Percentiles rank a stretch among this genome's conserved stretches.
phyloP scores from a whole-genome alignment of 1,140 invertebrate genomes.

The Leptinotarsa lineolata region DNA sequence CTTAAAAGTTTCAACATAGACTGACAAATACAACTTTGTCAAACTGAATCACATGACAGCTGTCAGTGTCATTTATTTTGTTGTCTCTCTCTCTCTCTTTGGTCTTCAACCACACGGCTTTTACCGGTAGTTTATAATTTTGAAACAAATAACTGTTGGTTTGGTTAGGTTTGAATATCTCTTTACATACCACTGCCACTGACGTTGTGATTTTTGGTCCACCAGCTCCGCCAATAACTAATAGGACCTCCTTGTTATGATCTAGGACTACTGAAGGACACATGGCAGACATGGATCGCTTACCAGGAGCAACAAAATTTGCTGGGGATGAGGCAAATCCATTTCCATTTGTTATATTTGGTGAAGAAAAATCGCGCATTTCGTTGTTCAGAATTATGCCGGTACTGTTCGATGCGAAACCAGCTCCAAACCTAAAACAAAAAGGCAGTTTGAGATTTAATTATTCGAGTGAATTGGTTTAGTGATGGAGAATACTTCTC shows the following conservation, averaged over 20 bases:
- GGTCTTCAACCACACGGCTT: too few relatives aligned
- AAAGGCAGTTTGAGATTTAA: not conserved
- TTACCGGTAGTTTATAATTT: too few relatives aligned
- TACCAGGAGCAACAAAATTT: conserved; percentile 80
- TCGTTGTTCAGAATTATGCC: conserved; percentile 94
- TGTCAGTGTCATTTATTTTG: too few relatives aligned
- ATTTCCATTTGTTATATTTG: conserved; percentile 76
- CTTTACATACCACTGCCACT: conserved; percentile 67
- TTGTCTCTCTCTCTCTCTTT: too few relatives aligned
- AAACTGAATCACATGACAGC: too few relatives aligned
- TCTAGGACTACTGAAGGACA: conserved; percentile 79
- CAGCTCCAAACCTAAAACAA: conserved; percentile 73
- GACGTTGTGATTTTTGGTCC: conserved; percentile 88
- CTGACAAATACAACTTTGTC: too few relatives aligned
- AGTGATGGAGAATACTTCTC: too few relatives aligned
- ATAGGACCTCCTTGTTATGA: conserved; percentile 62
- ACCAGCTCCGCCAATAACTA: conserved; percentile 82
- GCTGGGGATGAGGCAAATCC: conserved; percentile 77
- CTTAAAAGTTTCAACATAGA: too few relatives aligned
- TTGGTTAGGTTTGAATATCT: too few relatives aligned
- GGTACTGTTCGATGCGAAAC: conserved; percentile 71
- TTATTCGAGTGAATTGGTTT: too few relatives aligned
- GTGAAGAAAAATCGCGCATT: conserved; percentile 95
- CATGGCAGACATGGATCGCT: conserved; percentile 91
- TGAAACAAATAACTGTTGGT: too few relatives aligned